Base-by-base conservation (phyloP, 2,797 vertebrate species). In the Eutrigla gurnardus region DNA sequence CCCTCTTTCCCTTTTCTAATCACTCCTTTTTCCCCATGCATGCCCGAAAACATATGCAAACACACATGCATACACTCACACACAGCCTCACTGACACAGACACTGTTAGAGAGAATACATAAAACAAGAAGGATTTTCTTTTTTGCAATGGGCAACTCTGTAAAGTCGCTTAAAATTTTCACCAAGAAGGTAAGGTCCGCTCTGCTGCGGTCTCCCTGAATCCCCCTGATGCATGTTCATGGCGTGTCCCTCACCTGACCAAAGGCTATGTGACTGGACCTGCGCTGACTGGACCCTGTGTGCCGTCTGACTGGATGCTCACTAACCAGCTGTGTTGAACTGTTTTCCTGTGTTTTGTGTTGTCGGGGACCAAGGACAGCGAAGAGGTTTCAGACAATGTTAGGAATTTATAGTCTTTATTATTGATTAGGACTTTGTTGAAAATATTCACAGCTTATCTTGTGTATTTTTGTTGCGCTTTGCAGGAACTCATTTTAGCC, bases 91-190 rank as follows among this genome's bases (percentile, higher is more conserved):
- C 65, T 53, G 71, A 89, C 78, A 87, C 76, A 83, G 81, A 73
- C 74, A 83, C 73, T 59, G 63, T 75, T 80, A 92, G 80, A 83
- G 84, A 89, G 67, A 89, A 90, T 75, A 92, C 90, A 86, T 88
- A 92, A 89, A 88, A 81, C 77, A 85, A 82, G 85, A 77, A 85
- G 80, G 71, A 81, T 58, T 77, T 80, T 55, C 25, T 25, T 45
- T 49, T 81, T 63, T 78, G 88, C 90, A 82, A 99, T 99, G 98
- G 98, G 98, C 89, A 99, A 98, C 95, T 98, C 97, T 93, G 96
- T 99, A 93, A 98, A 98, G 95, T 97, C 97, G 86, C 95, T 98
- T 89, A 97, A 96, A 96, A 95, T 94, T 90, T 95, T 98, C 95
- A 97, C 96, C 73, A 97, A 96, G 93, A 98, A 99, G 98, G 98